Evolutionary conservation across 2,888 invertebrate genomes (phyloP), one percentile per base, ranked within the genome.

Genomic region (Amorpha juglandis): DNA sequence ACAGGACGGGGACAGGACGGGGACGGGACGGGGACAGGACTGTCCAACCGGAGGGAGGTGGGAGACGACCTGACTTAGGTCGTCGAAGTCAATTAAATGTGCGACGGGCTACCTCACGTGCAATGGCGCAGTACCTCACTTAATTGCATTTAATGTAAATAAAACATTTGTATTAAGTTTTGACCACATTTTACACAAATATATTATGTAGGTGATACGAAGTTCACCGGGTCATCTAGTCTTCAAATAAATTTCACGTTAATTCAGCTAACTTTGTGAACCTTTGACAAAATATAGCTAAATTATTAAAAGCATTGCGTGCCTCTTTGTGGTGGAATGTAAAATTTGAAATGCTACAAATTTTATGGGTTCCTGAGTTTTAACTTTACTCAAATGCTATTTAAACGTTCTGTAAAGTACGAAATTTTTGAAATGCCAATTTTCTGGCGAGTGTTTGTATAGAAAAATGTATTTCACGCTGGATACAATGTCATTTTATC

Each of bases 221-320:
- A n/a, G n/a, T n/a, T n/a, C n/a, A n/a, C n/a, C n/a, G n/a, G n/a
- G n/a, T n/a, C n/a, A n/a, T n/a, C n/a, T n/a, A n/a, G n/a, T n/a
- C n/a, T 55, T 16, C n/a, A 9, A 9, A 35, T 16, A 55, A 55
- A 55, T 51, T 51, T 51, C 51, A 55, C 12, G 19, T 58, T 58
- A 42, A 55, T n/a, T 55, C 19, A 42, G 42, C 58, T 42, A 42
- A 58, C 42, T 58, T 19, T 16, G 35, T n/a, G n/a, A 58, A 42
- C 68, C 71, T 73, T 73, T 70, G 71, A 69, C 67, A 68, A 67
- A 69, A 73, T 68, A 63, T 70, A 63, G 64, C 64, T 66, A 9
- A 67, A 65, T 67, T 19, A 63, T 68, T 58, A 68, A 67, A 70
- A 55, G 63, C 68, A 62, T 62, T 64, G 63, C 38, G 58, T 19